Evolutionary conservation across 2,888 invertebrate genomes (phyloP), one percentile per base, ranked within the genome.

Genomic region (Cybosia mesomella): DNA sequence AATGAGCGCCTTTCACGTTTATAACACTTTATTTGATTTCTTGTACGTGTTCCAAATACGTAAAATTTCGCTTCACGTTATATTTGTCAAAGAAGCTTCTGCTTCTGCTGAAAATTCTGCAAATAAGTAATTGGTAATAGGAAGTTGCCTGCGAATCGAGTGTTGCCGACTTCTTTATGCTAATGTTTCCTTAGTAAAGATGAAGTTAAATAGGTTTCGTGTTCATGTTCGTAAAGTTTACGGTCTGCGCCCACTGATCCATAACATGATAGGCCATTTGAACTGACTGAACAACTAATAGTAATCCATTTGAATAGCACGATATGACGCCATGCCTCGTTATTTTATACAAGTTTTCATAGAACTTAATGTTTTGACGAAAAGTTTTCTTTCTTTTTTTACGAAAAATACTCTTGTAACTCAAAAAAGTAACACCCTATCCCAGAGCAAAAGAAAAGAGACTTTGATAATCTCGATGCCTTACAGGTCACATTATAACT

Each of bases 1-100:
- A 78, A 76, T 70, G 76, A 75, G 68, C 70, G 63, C 73, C 75
- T 49, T 69, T 53, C 70, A 68, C 71, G 69, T 72, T 75, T 66
- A 67, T 66, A 73, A 70, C 67, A 71, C 70, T 80, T 80, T 74
- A 83, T 84, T 77, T 77, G 75, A 79, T 83, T 76, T 64, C 73
- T 73, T 73, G 69, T 71, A 79, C 81, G 80, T 80, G 79, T 58
- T 75, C 62, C 67, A 75, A 82, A 81, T 81, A 79, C 65, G 70
- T 34, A 67, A 54, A 68, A 68, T 62, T 68, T 63, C 64, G 58
- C 68, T 72, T 65, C 61, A 63, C 66, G 70, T 75, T 54, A 72
- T 71, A 78, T 74, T 72, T 75, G 72, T 70, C 74, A 77, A 58
- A 64, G 34, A 72, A 73, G 68, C 69, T 71, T 71, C 36, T 63